Evolutionary conservation across 2,797 vertebrate species (phyloP).

Genomic region (Leptatherina wallacei): DNA sequence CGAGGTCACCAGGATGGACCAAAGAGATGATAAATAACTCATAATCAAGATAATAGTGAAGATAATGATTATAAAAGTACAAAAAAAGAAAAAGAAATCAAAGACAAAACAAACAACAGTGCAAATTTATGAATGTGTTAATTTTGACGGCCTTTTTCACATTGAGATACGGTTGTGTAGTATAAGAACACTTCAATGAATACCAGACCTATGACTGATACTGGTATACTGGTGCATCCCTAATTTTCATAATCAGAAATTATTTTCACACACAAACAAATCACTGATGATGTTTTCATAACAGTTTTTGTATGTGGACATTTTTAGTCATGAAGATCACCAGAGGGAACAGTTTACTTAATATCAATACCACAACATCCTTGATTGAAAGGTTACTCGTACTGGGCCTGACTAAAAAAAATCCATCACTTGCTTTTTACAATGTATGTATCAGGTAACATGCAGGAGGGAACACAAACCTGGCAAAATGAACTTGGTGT

Average conservation of each 20-base stretch:
- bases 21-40: too few species aligned
- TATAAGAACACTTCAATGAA: background rate
- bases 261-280: background rate
- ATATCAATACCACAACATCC: background rate
- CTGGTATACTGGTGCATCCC: background rate
- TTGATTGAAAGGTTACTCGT: background rate
- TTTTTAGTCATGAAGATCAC: background rate
- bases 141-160: too few species aligned
- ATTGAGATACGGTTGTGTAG: too few species aligned
- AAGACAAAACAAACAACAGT: too few species aligned
- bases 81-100: too few species aligned
- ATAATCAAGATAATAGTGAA: too few species aligned
- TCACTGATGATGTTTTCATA: background rate
- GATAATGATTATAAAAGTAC: too few species aligned
- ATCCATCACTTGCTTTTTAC: background rate
- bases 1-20: too few species aligned
- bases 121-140: too few species aligned
- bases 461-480: background rate
- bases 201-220: background rate
- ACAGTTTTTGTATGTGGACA: background rate
- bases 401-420: too few species aligned
- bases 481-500: background rate
- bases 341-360: background rate
- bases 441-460: background rate
- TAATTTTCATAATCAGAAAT: background rate